phyloP scores from a whole-genome alignment of 2,113 vertebrate genomes.

The Tetraodon nigroviridis region DNA sequence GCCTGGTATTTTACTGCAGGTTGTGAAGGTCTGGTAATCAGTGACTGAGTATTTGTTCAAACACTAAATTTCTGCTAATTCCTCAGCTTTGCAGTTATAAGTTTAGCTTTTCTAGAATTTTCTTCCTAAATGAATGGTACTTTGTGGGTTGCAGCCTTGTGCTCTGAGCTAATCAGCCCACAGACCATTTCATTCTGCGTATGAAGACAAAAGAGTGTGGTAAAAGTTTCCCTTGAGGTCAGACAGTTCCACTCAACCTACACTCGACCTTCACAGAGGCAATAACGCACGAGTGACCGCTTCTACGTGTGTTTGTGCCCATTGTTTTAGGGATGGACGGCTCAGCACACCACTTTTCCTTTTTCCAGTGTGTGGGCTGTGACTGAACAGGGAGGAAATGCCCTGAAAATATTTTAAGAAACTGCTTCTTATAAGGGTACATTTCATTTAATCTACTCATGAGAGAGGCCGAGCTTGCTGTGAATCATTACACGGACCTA shows the following conservation, averaged over 20 bases:
- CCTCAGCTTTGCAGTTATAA: too few species aligned
- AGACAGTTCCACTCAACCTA: slow-evolving; percentile 33
- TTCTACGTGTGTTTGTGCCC: slow-evolving; percentile 42
- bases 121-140: slow-evolving; percentile 3
- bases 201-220: slow-evolving; percentile 22
- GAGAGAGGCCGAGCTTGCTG: slow-evolving; percentile 14
- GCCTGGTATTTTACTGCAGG: too few species aligned
- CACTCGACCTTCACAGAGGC: slow-evolving; percentile 48
- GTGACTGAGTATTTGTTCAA: too few species aligned
- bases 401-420: slow-evolving; percentile 14
- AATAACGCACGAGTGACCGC: slow-evolving; percentile 26
- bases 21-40: too few species aligned
- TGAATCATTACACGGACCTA: slow-evolving; percentile 46
- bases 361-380: slow-evolving; percentile 15
- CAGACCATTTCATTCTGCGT: neutral
- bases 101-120: too few species aligned
- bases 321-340: slow-evolving; percentile 35
- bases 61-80: too few species aligned
- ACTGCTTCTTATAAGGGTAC: slow-evolving; percentile 12
- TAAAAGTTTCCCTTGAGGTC: slow-evolving; percentile 23
- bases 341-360: neutral
- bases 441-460: slow-evolving; percentile 15
- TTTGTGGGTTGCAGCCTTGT: neutral
- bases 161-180: slow-evolving; percentile 29
- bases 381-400: slow-evolving; percentile 2